Base-by-base conservation (phyloP, 1,140 invertebrate genomes). In the Globodera rostochiensis region DNA sequence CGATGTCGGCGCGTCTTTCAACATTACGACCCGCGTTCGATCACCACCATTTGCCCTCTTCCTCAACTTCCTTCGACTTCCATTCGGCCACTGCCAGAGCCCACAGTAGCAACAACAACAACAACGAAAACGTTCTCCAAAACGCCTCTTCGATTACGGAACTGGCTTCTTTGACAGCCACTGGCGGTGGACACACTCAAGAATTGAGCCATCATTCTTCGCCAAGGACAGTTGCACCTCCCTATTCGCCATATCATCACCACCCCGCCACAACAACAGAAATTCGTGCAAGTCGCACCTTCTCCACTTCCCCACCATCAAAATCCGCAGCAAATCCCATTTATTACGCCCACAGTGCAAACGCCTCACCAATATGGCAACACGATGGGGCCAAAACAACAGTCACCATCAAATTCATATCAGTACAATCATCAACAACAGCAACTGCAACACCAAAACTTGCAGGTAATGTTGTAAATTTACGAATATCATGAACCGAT, bases 351-450 rank as follows among this genome's bases (percentile, higher is more conserved):
- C n/a, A 36, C 64, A 15, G 45, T 19, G 8, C 77, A 45, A 78
- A 53, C 45, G 21, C 77, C 46, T 46, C 77, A 78, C 11, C 77
- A 78, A 47, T 64, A 64, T 64, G 57, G 15, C 11, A 64, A 19
- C 57, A 64, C 57, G 57, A 11, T 19, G 15, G 13, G 19, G 11
- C 50, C 7, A 53, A 7, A 53, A 64, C 57, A 64, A 15, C 19
- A 6, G 11, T 19, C 57, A 19, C 15, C 57, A 13, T 64, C 57
- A 19, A 19, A 11, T 19, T n/a, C 57, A 64, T 64, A 64, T 15
- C 13, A 64, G 19, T 64, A 64, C 19, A 64, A 64, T 19, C 11
- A 64, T 15, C 57, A 64, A 64, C 57, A 64, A 19, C 57, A 64
- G 57, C 57, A 64, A 15, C 19, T 64, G 57, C 57, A 64, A 19